Evolutionary conservation across 2,797 vertebrate genomes (phyloP).

Genomic region (Hydrocynus forskahlii): DNA sequence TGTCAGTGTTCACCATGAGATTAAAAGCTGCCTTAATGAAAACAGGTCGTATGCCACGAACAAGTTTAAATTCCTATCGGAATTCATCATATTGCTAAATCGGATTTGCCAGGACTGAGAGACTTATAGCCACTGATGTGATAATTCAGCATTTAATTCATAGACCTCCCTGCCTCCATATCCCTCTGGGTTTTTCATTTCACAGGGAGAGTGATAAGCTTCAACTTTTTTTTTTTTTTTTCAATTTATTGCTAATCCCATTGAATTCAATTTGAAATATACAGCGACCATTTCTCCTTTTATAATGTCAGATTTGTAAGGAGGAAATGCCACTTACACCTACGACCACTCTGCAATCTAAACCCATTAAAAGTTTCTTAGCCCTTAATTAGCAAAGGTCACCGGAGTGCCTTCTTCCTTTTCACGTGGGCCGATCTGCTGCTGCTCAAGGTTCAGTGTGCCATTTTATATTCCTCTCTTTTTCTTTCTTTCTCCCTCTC

Average conservation of each 20-base stretch:
- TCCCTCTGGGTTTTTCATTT: slow-evolving; percentile 25
- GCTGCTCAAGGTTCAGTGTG: slow-evolving; percentile 20
- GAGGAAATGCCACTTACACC: slow-evolving; percentile 63
- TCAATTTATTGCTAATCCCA: slow-evolving; percentile 59
- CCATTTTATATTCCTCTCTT: not conserved
- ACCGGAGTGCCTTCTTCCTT: slow-evolving; percentile 54
- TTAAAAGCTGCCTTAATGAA: not conserved
- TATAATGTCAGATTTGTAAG: slow-evolving; percentile 57
- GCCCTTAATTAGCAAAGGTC: slow-evolving; percentile 77
- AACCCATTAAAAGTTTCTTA: slow-evolving; percentile 64
- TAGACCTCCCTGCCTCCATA: slow-evolving; percentile 22
- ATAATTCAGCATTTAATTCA: slow-evolving; percentile 29
- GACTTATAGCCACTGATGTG: slow-evolving; percentile 23
- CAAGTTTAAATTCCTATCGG: slow-evolving; percentile 5
- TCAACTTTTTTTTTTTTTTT: slow-evolving; percentile 36
- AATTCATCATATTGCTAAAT: slow-evolving; percentile 7
- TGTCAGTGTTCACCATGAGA: not conserved
- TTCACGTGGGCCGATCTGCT: slow-evolving; percentile 11
- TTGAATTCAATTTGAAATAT: slow-evolving; percentile 57
- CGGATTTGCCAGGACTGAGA: slow-evolving; percentile 13
- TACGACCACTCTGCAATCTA: slow-evolving; percentile 39
- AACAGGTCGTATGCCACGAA: slow-evolving; percentile 2
- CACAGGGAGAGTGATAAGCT: not conserved
- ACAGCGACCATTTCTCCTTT: slow-evolving; percentile 31
- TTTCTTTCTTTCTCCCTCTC: slow-evolving; percentile 1